phyloP scores from a whole-genome alignment of 2,888 invertebrate genomes.

The Pristionchus entomophagus region DNA sequence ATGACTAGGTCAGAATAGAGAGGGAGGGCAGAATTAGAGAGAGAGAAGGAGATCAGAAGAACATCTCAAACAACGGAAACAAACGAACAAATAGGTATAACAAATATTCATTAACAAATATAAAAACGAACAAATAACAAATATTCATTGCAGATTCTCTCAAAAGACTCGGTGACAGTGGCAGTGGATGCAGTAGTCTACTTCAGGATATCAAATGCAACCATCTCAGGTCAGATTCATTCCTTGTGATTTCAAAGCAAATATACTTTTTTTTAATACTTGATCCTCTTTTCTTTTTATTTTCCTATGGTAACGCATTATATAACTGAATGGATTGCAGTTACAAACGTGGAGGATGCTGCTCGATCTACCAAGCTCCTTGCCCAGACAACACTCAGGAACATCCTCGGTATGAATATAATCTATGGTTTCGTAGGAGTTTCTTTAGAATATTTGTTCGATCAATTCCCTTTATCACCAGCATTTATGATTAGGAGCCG shows the following conservation, averaged over 20 bases:
- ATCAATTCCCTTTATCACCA: no score
- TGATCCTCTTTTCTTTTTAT: background rate
- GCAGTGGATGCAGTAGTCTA: conserved; percentile 89
- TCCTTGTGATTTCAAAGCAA: no score
- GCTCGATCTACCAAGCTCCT: conserved; percentile 78
- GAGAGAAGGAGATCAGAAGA: no score
- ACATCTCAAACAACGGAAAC: background rate
- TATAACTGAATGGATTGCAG: conserved; percentile 75
- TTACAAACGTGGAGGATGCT: conserved; percentile 77
- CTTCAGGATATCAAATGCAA: conserved; percentile 89
- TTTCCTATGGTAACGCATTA: background rate
- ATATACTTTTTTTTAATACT: no score
- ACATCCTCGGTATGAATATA: conserved; percentile 59
- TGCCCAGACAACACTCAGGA: conserved; percentile 77
- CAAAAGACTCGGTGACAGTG: conserved; percentile 93
- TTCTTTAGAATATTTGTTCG: background rate
- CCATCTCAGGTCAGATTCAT: conserved; percentile 83
- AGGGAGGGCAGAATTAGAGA: no score
- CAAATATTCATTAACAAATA: background rate
- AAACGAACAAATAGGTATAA: background rate
- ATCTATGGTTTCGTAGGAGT: background rate
- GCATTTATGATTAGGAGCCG: no score
- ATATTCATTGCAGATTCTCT: conserved; percentile 55
- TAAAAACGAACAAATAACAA: background rate
- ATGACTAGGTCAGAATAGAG: background rate